phyloP scores from a whole-genome alignment of 92 coral and sea anemone species.

The Epizoanthus fatuus region DNA sequence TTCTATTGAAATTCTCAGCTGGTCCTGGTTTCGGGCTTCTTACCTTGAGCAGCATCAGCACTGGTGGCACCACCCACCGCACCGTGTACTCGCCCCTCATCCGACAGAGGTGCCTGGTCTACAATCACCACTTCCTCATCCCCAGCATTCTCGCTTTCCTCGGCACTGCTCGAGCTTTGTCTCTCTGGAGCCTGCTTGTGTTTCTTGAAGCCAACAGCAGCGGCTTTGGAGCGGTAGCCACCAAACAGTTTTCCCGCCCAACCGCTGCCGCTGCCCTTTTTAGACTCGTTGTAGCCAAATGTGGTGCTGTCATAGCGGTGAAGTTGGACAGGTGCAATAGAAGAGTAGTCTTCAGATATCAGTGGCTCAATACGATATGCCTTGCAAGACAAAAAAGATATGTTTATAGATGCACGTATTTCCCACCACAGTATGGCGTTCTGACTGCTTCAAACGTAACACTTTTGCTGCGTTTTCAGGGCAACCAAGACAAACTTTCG shows the following conservation, averaged over 20 bases:
- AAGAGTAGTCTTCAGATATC: slow-evolving; percentile 86
- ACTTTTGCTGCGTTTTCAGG: no score
- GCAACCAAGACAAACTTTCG: no score
- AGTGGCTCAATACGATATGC: slow-evolving; percentile 99
- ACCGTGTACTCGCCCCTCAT: slow-evolving; percentile 12
- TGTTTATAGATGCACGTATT: neutral
- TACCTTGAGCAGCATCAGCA: slow-evolving; percentile 9
- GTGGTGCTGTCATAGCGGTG: slow-evolving; percentile 84
- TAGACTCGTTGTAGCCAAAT: slow-evolving; percentile 72
- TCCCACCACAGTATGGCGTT: no score
- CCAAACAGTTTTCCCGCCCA: slow-evolving; percentile 48
- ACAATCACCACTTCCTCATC: slow-evolving; percentile 40
- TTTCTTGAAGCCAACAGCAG: slow-evolving; percentile 46
- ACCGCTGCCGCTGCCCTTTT: slow-evolving; percentile 67
- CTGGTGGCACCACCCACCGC: slow-evolving; percentile 22
- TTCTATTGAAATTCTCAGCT: no score
- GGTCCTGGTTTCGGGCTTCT: neutral
- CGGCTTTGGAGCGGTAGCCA: slow-evolving; percentile 35
- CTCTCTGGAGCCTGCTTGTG: slow-evolving; percentile 23
- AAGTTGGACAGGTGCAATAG: slow-evolving; percentile 88
- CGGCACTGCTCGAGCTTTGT: slow-evolving; percentile 42
- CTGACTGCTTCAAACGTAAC: no score
- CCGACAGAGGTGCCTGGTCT: slow-evolving; percentile 36
- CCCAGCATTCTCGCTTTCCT: slow-evolving; percentile 26
- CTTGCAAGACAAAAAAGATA: slow-evolving; percentile 43